Evolutionary conservation across 2,113 vertebrate species (phyloP), one percentile per base, ranked within the genome.

Genomic region (Cryptoleucopteryx plumbea): DNA sequence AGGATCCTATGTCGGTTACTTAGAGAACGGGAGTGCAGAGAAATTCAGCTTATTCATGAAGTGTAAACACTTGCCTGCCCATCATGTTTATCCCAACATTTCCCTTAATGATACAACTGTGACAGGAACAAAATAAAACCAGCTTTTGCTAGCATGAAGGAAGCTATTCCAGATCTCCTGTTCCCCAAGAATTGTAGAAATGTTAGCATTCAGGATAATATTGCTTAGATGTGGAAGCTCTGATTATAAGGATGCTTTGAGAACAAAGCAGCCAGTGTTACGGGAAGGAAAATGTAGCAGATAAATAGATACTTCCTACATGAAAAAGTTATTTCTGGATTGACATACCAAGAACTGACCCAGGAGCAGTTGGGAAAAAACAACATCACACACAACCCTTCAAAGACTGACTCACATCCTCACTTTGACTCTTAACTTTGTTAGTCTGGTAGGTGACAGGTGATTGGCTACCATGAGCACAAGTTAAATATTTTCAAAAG

Each of bases 331-430:
- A 83, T 88, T 96, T 94, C 88, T 90, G 86, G 82, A 94, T 56
- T 91, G 68, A 92, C 58, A 75, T 32, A 85, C 29, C 62, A 91
- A 92, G 61, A 94, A 55, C 34, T 47, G 38, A 68, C 62, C 72
- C 55, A 89, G 68, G 42, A 92, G 74, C 62, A 83, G 66, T 1
- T 95, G 79, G 93, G 62, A 80, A 88, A 92, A 96, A 91, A 82
- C 42, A 90, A 23, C 66, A 79, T 38, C 82, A 90, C 56, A 74
- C 38, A 86, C 93, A 94, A 82, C 58, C 45, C 34, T 94, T 83
- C 88, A 88, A 78, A 84, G 83, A 82, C 65, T 91, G 94, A 96
- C 86, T 96, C 93, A 92, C 63, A 90, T 90, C 71, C 92, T 95
- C 63, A 73, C 66, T 90, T 67, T 47, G 48, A 88, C 91, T 85